Base-by-base conservation (phyloP, 2,797 vertebrate species). In the Apogon hyalosoma region DNA sequence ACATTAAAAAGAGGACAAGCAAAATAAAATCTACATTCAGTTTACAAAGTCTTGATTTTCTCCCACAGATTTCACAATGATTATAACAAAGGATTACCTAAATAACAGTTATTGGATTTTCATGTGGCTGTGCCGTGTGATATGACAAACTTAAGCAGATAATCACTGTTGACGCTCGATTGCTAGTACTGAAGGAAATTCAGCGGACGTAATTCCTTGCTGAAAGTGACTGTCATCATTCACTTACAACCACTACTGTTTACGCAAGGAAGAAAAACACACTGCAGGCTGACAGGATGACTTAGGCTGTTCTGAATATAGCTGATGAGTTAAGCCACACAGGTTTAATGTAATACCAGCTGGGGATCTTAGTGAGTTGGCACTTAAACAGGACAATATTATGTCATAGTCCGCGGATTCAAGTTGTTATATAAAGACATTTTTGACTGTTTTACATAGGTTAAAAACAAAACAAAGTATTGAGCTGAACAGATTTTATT, bases 141-240 rank as follows among this genome's bases (percentile, higher is more conserved):
- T 62, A 15, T 59, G 71, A 63, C 55, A 39, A 53, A 41, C 48
- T 55, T 77, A 63, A 81, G 84, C 42, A 54, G 19, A 49, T 68
- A 79, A 79, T 80, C 66, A 12, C 42, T 0, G 53, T 67, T 24
- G 60, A 57, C 43, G 72, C 82, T 57, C 11, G 18, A 24, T 14
- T 59, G 62, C 19, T 63, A 46, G n/a, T n/a, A 14, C 45, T 57
- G 61, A 52, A 68, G 39, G 21, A 33, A 16, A 72, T 77, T 82
- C 48, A 63, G 43, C 60, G 2, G 71, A 63, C 62, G 16, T 83
- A 77, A 87, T 69, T 76, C 79, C 60, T 41, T 1, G 65, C 59
- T 86, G 83, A 88, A 82, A 82, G 73, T 85, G 69, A 85, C 80
- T 90, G 86, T 88, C 81, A 83, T 78, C 74, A n/a, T 81, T 87